Percentiles rank a stretch among this genome's conserved stretches.
These are phyloP conservation scores for Pseudopleuronectes americanus DNA, from an alignment of 2,797 vertebrate species.

Conservation along the genomic window DNA sequence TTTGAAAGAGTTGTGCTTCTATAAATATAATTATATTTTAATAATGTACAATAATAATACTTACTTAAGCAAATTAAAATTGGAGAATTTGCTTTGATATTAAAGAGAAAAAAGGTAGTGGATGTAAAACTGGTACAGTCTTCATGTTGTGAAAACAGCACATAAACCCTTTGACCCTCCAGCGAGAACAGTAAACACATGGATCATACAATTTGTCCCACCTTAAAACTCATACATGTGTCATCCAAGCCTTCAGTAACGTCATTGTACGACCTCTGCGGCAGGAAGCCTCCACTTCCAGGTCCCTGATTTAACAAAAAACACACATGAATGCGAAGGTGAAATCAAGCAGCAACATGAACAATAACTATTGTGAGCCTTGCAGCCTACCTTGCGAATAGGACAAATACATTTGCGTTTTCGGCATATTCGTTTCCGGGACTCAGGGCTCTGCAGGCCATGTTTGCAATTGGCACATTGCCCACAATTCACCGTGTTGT, in stretches of 20 bases:
- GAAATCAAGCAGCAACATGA: not conserved
- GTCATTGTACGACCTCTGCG: constrained; percentile 48
- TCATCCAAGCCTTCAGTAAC: constrained; percentile 58
- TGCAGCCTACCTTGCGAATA: constrained; percentile 75
- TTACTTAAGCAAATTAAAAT: too few species aligned
- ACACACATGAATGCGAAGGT: not conserved
- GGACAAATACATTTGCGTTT: constrained; percentile 83
- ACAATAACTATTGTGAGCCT: not conserved
- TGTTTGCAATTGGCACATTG: constrained; percentile 87
- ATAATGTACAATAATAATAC: not conserved
- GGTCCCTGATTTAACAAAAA: constrained; percentile 33
- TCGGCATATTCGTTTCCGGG: constrained; percentile 75
- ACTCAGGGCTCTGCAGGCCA: constrained; percentile 65
- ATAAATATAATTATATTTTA: not conserved
- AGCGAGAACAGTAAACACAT: too few species aligned
- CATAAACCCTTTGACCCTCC: too few species aligned
- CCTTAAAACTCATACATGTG: constrained; percentile 59
- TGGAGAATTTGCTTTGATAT: too few species aligned
- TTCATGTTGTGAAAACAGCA: too few species aligned
- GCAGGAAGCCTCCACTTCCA: constrained; percentile 37
- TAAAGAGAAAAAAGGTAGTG: too few species aligned
- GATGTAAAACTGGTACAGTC: too few species aligned
- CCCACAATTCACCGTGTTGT: constrained; percentile 86
- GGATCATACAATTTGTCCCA: constrained; percentile 4
- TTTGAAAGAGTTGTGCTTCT: constrained; percentile 7